phyloP scores from a whole-genome alignment of 37 sponge, comb jelly and placozoan species.

The Lycopodina hypogea region DNA sequence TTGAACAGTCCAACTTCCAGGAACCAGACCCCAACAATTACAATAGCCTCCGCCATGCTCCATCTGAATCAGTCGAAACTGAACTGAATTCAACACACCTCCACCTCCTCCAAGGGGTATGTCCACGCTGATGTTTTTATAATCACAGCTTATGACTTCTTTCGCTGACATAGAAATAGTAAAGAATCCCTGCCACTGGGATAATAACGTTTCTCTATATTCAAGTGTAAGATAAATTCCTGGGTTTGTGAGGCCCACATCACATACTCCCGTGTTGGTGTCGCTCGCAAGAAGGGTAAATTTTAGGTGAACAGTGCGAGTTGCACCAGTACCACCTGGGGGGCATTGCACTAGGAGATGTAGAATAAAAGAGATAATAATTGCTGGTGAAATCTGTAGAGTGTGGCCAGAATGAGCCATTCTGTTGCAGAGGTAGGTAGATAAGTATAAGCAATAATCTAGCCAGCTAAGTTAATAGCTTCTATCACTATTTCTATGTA shows the following conservation, averaged over 20 bases:
- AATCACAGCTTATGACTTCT: not conserved
- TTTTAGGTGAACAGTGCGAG: no score
- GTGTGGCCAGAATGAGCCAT: no score
- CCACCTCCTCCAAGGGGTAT: not conserved
- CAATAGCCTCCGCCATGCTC: slow-evolving; percentile 14
- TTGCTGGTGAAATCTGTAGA: no score
- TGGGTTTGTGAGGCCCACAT: not conserved
- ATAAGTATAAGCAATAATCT: no score
- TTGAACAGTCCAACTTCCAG: not conserved
- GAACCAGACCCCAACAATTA: not conserved
- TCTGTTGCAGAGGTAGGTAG: no score
- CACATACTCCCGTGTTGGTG: not conserved
- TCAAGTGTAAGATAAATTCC: not conserved
- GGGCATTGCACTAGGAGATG: no score
- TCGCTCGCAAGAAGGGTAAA: no score
- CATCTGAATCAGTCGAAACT: slow-evolving; percentile 5
- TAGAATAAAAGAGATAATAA: no score
- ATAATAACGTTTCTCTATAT: not conserved
- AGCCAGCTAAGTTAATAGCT: no score
- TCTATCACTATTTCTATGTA: no score
- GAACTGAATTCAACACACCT: not conserved
- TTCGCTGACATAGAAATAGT: not conserved
- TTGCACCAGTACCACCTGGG: no score
- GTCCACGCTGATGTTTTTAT: not conserved
- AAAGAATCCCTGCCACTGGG: not conserved